Evolutionary conservation across 2,888 invertebrate species (phyloP).

Genomic region (Hypolimnas misippus): DNA sequence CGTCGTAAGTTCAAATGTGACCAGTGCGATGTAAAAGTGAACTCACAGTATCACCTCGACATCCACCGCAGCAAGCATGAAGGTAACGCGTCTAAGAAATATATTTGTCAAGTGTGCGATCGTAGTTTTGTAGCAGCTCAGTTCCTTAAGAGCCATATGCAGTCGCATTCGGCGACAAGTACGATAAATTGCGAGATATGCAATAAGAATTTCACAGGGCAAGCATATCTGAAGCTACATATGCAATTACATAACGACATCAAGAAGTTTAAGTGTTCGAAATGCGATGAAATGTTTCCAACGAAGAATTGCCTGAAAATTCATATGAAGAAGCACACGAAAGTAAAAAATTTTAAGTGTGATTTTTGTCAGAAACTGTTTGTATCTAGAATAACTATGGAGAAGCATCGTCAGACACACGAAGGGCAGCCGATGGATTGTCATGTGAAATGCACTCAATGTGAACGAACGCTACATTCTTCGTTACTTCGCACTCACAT

Average conservation of each 20-base stretch:
- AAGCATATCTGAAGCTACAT: slow-evolving; percentile 76
- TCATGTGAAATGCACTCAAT: slow-evolving; percentile 75
- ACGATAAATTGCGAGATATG: slow-evolving; percentile 79
- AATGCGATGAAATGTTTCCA: slow-evolving; percentile 78
- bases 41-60: slow-evolving; percentile 77
- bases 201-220: slow-evolving; percentile 74
- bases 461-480: slow-evolving; percentile 75
- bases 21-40: slow-evolving; percentile 78
- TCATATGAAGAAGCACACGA: slow-evolving; percentile 80
- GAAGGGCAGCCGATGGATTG: slow-evolving; percentile 78
- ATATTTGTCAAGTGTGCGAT: slow-evolving; percentile 74
- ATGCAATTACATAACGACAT: slow-evolving; percentile 80
- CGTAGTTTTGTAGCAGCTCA: slow-evolving; percentile 78
- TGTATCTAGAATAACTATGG: slow-evolving; percentile 80
- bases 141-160: slow-evolving; percentile 79
- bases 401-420: slow-evolving; percentile 72
- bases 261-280: slow-evolving; percentile 77
- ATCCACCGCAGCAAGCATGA: slow-evolving; percentile 79
- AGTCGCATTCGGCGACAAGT: slow-evolving; percentile 71
- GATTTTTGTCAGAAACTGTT: slow-evolving; percentile 75
- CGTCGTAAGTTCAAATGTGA: slow-evolving; percentile 77
- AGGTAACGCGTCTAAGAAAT: slow-evolving; percentile 72
- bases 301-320: slow-evolving; percentile 78
- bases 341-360: slow-evolving; percentile 79
- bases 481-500: slow-evolving; percentile 72